These are phyloP conservation scores for Stomatorhinus ivindoensis DNA, from an alignment of 2,113 vertebrate genomes.

Conservation along the genomic window DNA sequence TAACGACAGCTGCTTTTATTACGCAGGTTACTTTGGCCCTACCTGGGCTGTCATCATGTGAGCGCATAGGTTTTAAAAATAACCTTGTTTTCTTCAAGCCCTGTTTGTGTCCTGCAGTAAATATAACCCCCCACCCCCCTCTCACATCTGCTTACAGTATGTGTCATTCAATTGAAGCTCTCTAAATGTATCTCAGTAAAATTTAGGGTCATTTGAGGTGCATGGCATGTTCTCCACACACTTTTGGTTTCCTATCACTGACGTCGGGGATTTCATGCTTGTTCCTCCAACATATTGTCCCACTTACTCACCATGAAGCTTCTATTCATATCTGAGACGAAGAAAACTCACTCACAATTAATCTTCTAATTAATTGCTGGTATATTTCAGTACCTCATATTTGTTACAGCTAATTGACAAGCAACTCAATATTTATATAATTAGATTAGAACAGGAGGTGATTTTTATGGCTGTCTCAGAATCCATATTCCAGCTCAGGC, in stretches of 20 bases:
- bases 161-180: background rate
- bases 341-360: background rate
- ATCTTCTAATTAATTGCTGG: background rate
- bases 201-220: background rate
- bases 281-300: background rate
- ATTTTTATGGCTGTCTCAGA: background rate
- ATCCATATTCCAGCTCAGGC: background rate
- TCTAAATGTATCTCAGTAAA: background rate
- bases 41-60: background rate
- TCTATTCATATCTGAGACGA: background rate
- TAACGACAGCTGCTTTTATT: background rate
- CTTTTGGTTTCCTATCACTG: background rate
- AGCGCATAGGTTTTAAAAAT: background rate
- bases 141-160: background rate
- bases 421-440: background rate
- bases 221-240: background rate
- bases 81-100: background rate
- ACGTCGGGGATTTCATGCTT: background rate
- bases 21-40: background rate
- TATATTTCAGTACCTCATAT: background rate
- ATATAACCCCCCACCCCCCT: background rate
- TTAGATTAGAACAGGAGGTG: background rate
- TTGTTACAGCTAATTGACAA: background rate
- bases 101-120: background rate
- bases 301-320: background rate